These are phyloP conservation scores for Parasteatoda lunata DNA, from an alignment of 2,888 invertebrate genomes.

Conservation along the genomic window DNA sequence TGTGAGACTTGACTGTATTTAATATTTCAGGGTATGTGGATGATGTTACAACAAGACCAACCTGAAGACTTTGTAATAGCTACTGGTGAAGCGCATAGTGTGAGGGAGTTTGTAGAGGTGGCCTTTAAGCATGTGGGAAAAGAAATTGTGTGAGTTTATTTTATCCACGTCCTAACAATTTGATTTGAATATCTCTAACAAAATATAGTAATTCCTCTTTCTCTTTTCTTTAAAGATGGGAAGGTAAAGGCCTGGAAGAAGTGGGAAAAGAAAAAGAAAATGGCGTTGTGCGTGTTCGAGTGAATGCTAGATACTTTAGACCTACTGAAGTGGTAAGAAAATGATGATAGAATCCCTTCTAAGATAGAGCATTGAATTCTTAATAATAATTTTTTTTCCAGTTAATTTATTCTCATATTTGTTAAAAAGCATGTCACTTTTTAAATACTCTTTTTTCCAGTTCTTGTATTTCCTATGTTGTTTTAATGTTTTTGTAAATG, in stretches of 20 bases:
- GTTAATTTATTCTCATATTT: too few species aligned
- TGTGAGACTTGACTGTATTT: too few species aligned
- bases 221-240: slow-evolving; percentile 80
- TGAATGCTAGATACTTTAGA: slow-evolving; percentile 95
- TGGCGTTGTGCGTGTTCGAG: slow-evolving; percentile 85
- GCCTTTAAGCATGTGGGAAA: slow-evolving; percentile 89
- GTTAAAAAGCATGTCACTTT: neutral
- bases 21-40: slow-evolving; percentile 92
- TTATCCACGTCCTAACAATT: neutral
- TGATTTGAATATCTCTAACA: neutral
- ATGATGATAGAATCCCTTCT: neutral
- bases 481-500: too few species aligned
- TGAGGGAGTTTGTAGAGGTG: slow-evolving; percentile 94
- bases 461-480: too few species aligned
- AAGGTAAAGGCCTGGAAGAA: slow-evolving; percentile 88
- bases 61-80: slow-evolving; percentile 98
- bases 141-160: slow-evolving; percentile 78
- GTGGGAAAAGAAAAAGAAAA: slow-evolving; percentile 84
- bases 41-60: slow-evolving; percentile 93
- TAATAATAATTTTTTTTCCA: too few species aligned
- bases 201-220: neutral
- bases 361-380: neutral
- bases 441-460: neutral
- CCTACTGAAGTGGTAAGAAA: slow-evolving; percentile 95
- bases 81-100: slow-evolving; percentile 94